Base-by-base conservation (phyloP, 2,797 vertebrate species). In the Myoxocephalus aenaeus region DNA sequence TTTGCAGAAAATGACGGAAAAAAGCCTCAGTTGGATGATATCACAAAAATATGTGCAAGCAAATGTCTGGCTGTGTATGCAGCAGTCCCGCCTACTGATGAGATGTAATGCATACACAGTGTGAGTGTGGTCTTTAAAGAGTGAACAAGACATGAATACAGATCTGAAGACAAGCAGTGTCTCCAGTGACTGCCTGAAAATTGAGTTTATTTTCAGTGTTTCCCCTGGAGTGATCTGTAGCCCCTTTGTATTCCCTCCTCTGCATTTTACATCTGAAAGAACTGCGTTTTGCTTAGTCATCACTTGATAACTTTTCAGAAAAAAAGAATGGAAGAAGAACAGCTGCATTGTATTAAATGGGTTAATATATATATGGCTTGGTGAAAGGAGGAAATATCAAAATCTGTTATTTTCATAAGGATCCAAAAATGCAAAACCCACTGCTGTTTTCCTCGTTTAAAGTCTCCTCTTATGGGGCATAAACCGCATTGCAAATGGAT, bases 381-480 rank as follows among this genome's bases (percentile, higher is more conserved):
- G 63, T 68, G 63, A 66, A 75, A 77, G 8, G 70, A 48, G 71
- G 32, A 81, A 79, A 85, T 82, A 65, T 77, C 18, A 11, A 42
- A 42, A 42, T 42, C n/a, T 73, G 80, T 74, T 1, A 66, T 81
- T 77, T 82, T 75, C 70, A 77, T 48, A 74, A 56, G 74, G 65
- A 62, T 65, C 38, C 70, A 88, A 83, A 88, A 83, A 73, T 70
- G 72, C 69, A 81, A 81, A 73, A 87, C 38, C 58, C 73, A 61
- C 77, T 85, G 77, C 85, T 90, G 85, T 80, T 87, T 89, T 84
- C 59, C 70, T 81, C 85, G 0, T 88, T 86, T 74, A 50, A 86
- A 73, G 66, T 38, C 57, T 64, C 34, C 2, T n/a, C n/a, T n/a
- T n/a, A n/a, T n/a, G n/a, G n/a, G 40, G 65, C 72, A 44, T 59